Evolutionary conservation across 2,888 invertebrate genomes (phyloP), one percentile per base, ranked within the genome.

Genomic region (Unio delphinus): DNA sequence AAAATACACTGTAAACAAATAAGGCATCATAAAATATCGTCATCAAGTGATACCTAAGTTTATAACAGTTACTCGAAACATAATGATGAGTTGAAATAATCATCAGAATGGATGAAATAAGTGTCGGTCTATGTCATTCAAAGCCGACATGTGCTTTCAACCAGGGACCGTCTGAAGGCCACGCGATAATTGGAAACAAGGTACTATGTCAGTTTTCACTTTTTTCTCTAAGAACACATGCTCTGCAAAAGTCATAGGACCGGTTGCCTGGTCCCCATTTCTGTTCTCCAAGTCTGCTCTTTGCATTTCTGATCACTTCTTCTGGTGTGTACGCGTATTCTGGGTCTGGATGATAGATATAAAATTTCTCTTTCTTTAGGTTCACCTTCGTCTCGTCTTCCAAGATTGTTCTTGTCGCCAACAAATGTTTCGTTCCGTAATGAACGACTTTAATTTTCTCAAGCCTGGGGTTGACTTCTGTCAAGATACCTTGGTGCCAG

Each of bases 301-400:
- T 64, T 26, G 68, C 68, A 20, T 64, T 64, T 60, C n/a, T 23
- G 3, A 68, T 5, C n/a, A 23, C n/a, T 26, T 0, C 55, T 0
- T 15, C 8, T 18, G 61, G 28, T 20, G 20, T 23, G n/a, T 55
- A 34, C 28, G 64, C 61, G 8, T 26, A 18, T 17, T 62, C 20
- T 26, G 74, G 69, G 26, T 74, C 64, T 30, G 62, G 65, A 15
- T 65, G n/a, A 61, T 70, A 73, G 26, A 73, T 56, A 55, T 23
- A 54, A 26, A 74, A 26, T n/a, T 55, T 34, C 8, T 65, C 65
- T 11, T 23, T 26, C 15, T 28, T 55, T 20, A 65, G 55, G 55
- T 72, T 54, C 11, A 68, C 2, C 17, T 23, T 56, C 1, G 62
- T 15, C 3, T 28, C 55, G 4, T 64, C 62, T 45, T 68, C 68